phyloP scores from a whole-genome alignment of 2,888 invertebrate species.

The Mermis nigrescens region DNA sequence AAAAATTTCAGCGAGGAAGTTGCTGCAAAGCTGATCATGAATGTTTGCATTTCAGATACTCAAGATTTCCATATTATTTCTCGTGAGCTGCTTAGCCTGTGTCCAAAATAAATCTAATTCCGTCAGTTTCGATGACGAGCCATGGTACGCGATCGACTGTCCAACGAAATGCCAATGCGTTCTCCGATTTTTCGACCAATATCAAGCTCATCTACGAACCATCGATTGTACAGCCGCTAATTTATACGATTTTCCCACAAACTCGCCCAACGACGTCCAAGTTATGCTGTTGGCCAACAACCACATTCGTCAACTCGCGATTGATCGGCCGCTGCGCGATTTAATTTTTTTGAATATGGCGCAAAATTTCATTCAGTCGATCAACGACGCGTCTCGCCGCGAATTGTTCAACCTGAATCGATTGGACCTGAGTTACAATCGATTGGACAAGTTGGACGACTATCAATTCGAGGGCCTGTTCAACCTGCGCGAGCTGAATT shows the following conservation, averaged over 20 bases:
- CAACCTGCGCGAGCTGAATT: conserved; percentile 28
- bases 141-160: not conserved
- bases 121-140: not conserved
- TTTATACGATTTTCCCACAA: conserved; percentile 25
- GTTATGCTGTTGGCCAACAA: conserved; percentile 32
- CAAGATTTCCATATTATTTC: too few relatives aligned
- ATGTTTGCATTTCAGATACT: too few relatives aligned
- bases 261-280: conserved; percentile 29
- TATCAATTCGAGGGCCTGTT: conserved; percentile 33
- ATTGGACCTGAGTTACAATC: conserved; percentile 32
- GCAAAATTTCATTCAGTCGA: conserved; percentile 29
- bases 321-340: conserved; percentile 29
- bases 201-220: conserved; percentile 19
- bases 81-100: too few relatives aligned
- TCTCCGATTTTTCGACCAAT: conserved; percentile 12
- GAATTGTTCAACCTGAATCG: conserved; percentile 29
- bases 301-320: conserved; percentile 29
- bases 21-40: too few relatives aligned
- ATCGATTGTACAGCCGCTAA: conserved; percentile 31
- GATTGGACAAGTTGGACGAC: conserved; percentile 31
- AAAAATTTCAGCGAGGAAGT: too few relatives aligned
- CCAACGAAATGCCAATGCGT: conserved; percentile 18
- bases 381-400: not conserved
- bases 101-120: too few relatives aligned
- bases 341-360: conserved; percentile 32